Evolutionary conservation across 2,797 vertebrate genomes (phyloP).

Genomic region (Lophotriccus pileatus): DNA sequence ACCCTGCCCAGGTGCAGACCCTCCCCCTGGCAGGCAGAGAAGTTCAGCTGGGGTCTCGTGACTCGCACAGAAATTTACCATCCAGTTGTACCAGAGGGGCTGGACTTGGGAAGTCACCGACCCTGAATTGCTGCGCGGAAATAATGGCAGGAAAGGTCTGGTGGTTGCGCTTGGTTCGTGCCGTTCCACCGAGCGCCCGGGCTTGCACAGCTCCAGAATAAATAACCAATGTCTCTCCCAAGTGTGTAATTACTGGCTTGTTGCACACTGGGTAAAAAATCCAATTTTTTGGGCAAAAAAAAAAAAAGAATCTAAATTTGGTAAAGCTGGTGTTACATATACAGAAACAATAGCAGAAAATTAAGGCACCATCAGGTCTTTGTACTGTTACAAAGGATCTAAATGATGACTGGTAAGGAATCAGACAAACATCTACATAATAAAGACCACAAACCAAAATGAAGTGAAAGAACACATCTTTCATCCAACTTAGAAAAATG

Average conservation of each 20-base stretch:
- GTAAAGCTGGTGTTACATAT: neutral
- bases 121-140: neutral
- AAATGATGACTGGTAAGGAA: neutral
- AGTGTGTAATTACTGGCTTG: neutral
- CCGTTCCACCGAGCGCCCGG: neutral
- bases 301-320: neutral
- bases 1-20: no score
- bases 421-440: neutral
- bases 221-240: accelerated
- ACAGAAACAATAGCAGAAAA: neutral
- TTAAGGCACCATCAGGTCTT: neutral
- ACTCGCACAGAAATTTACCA: neutral
- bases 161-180: neutral
- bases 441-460: neutral
- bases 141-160: accelerated
- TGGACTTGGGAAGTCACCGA: neutral
- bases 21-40: neutral
- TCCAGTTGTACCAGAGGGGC: neutral
- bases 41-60: no score
- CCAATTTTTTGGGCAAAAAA: accelerated
- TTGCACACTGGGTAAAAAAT: no score
- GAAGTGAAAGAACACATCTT: neutral
- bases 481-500: neutral
- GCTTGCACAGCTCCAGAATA: neutral
- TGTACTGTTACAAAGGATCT: neutral